A percentile compares a stretch with the other conserved stretches of the same genome.
Evolutionary conservation across 2,113 vertebrate species (phyloP).

Genomic region (Upupa epops): DNA sequence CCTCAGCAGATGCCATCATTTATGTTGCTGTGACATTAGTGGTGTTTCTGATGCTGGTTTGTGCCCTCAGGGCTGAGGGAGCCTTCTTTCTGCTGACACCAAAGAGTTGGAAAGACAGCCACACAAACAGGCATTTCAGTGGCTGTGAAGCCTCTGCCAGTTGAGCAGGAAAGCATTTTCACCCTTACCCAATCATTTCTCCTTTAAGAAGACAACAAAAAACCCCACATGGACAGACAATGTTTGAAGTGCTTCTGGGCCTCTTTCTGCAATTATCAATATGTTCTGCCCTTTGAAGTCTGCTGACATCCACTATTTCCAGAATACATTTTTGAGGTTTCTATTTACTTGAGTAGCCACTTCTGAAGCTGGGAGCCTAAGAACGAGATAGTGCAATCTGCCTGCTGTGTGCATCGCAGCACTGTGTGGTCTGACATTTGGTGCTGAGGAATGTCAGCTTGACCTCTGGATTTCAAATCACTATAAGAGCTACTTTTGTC

Average conservation of each 20-base stretch:
- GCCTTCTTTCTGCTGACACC: not conserved
- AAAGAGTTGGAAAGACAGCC: not conserved
- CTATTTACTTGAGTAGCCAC: slow-evolving; percentile 29
- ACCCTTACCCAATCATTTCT: not conserved
- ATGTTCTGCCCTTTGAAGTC: slow-evolving; percentile 57
- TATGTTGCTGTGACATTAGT: not conserved
- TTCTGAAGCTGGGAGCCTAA: slow-evolving; percentile 45
- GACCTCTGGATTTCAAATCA: slow-evolving; percentile 48
- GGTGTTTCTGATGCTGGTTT: not conserved
- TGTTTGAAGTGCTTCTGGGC: slow-evolving; percentile 11
- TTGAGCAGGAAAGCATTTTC: not conserved
- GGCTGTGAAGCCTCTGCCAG: not conserved
- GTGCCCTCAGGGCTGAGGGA: not conserved
- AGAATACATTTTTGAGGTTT: slow-evolving; percentile 52
- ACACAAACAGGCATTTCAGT: not conserved
- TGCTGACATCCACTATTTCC: slow-evolving; percentile 61
- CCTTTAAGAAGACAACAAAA: slow-evolving; percentile 19
- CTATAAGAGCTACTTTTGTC: slow-evolving; percentile 65
- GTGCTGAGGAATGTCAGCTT: slow-evolving; percentile 44
- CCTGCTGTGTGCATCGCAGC: not conserved
- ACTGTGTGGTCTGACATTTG: slow-evolving; percentile 68
- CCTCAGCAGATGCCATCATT: not conserved
- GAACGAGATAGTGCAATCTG: slow-evolving; percentile 26
- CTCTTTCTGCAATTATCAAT: slow-evolving; percentile 61
- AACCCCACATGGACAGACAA: not conserved